Evolutionary conservation across 2,888 invertebrate species (phyloP).

Genomic region (Melangyna quadrimaculata): DNA sequence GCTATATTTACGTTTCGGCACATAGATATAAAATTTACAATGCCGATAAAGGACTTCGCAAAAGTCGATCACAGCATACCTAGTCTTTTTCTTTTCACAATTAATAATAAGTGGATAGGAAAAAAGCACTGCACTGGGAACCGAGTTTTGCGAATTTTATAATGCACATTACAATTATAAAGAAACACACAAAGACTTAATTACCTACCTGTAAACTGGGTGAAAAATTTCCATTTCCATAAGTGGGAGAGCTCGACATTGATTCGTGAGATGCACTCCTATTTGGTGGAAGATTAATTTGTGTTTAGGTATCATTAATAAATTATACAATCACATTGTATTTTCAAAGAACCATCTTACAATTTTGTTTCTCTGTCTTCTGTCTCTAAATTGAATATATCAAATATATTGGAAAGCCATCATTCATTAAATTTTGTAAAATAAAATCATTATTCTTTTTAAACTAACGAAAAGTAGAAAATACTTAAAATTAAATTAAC

Average conservation of each 20-base stretch:
- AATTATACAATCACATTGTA: not conserved
- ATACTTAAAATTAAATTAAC: not conserved
- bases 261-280: slow-evolving; percentile 74
- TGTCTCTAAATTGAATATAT: not conserved
- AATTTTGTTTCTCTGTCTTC: not conserved
- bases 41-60: too few species aligned
- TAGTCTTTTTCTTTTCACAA: too few species aligned
- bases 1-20: too few species aligned
- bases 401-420: not conserved
- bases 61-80: too few species aligned
- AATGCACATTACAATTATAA: too few species aligned
- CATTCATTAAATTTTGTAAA: not conserved
- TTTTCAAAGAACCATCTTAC: not conserved
- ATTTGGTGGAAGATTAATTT: slow-evolving; percentile 20
- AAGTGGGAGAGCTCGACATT: slow-evolving; percentile 75
- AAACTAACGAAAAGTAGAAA: too few species aligned
- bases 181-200: not conserved
- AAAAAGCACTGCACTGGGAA: too few species aligned
- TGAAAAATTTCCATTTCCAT: slow-evolving; percentile 75
- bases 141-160: too few species aligned
- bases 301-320: not conserved
- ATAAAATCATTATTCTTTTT: not conserved
- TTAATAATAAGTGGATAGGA: too few species aligned
- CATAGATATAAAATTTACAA: too few species aligned
- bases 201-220: slow-evolving; percentile 74